Base-by-base conservation (phyloP, 2,113 vertebrate genomes). In the Podarcis muralis region DNA sequence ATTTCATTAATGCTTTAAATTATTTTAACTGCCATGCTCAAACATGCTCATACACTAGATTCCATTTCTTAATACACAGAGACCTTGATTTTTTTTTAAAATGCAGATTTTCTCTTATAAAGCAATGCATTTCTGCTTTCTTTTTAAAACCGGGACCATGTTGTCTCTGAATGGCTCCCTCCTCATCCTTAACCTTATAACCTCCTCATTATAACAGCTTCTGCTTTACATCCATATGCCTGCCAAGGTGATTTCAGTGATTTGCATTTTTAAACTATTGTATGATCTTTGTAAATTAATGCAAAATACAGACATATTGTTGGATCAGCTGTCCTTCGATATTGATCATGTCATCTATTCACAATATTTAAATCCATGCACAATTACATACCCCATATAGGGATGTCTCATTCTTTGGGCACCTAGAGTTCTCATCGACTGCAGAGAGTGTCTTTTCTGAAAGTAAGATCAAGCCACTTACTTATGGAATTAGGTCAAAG, bases 1-100 rank as follows among this genome's bases (percentile, higher is more conserved):
- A 93, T 94, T 96, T 90, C 86, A 89, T 91, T 96, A 94, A 91
- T 95, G 92, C 95, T 96, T 96, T 93, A 95, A 94, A 93, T 89
- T n/a, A 87, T 95, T 95, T 93, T 84, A 75, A 91, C 84, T 57
- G 57, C 93, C 93, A 94, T 90, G 92, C 92, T 96, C 92, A 94
- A 94, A 92, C 93, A 94, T 90, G 91, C 91, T 96, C 91, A 93
- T 95, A 93, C 62, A 95, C 94, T 90, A 96, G 90, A 93, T 93
- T 94, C 85, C 81, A 92, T 90, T 96, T 95, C 88, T 93, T 88
- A 92, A 94, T 93, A 94, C 79, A 90, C 30, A 88, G 62, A 94
- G 94, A 87, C 75, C 88, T 81, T 92, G 79, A 81, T 87, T 83
- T 90, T 90, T 95, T 95, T 91, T 95, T 90, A 94, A 92, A 83